Conservation (phyloP, 2,888 invertebrate genomes). For the Anarsia innoxiella region DNA sequence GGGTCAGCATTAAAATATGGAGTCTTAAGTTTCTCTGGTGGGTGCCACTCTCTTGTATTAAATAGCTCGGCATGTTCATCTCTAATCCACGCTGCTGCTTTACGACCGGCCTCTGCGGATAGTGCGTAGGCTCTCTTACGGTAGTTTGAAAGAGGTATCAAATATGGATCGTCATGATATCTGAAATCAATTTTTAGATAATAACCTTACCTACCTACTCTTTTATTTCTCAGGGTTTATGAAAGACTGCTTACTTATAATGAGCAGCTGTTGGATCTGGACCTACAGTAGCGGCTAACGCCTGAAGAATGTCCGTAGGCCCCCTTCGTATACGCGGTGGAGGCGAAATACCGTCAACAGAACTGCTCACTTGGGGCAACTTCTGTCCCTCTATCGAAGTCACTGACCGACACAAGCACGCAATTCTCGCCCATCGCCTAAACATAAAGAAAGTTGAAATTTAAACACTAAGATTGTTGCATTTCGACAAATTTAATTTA, state of each 20-base stretch:
- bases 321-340: constrained; percentile 83
- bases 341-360: constrained; percentile 61
- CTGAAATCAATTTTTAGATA: too few relatives aligned
- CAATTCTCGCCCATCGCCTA: constrained; percentile 54
- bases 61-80: constrained; percentile 83
- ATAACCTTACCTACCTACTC: too few relatives aligned
- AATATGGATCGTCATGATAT: constrained; percentile 93
- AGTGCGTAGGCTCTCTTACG: constrained; percentile 83
- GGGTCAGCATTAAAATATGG: constrained; percentile 76
- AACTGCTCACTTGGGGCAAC: constrained; percentile 40
- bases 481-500: too few relatives aligned
- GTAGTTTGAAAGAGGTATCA: constrained; percentile 84
- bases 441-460: constrained; percentile 14
- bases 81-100: constrained; percentile 89
- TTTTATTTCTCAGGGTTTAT: too few relatives aligned
- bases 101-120: constrained; percentile 89
- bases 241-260: constrained; percentile 84
- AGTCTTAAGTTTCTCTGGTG: constrained; percentile 70
- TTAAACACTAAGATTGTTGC: neutral
- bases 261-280: constrained; percentile 89
- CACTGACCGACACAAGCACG: constrained; percentile 47
- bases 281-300: constrained; percentile 85
- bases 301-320: constrained; percentile 88
- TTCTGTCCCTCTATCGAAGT: constrained; percentile 55
- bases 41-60: constrained; percentile 77